Conservation (phyloP, 2,113 vertebrate species). For the Neotragus pygmaeus region DNA sequence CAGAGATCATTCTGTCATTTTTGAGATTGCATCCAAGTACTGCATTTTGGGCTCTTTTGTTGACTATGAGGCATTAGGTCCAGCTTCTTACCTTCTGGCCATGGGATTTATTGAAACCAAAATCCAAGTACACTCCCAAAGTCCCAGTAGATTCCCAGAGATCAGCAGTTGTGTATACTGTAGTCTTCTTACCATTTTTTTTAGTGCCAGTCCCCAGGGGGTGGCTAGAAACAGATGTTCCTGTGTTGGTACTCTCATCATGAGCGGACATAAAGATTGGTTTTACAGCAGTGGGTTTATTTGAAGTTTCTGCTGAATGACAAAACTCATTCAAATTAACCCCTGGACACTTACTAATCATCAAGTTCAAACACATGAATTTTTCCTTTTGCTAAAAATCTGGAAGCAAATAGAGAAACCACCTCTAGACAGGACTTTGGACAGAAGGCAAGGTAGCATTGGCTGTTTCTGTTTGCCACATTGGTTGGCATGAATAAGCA, state of each 20-base stretch:
- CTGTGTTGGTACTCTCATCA: background rate
- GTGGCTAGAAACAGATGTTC: background rate
- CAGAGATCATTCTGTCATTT: too few species aligned
- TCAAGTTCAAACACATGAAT: background rate
- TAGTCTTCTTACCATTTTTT: background rate
- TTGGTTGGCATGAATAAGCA: background rate
- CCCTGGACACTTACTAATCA: background rate
- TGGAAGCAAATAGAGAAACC: background rate
- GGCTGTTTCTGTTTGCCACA: background rate
- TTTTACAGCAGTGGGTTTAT: background rate
- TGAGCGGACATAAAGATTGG: background rate
- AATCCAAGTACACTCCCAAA: background rate
- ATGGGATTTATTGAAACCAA: background rate
- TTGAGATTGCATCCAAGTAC: too few species aligned
- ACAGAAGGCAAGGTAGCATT: background rate
- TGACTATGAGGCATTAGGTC: background rate
- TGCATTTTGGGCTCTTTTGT: background rate
- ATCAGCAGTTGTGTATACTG: background rate
- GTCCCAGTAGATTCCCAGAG: background rate
- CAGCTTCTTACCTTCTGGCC: background rate
- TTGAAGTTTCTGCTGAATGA: background rate
- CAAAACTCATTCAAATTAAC: background rate
- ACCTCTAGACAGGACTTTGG: background rate
- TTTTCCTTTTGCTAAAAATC: background rate
- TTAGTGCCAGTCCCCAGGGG: background rate